Conservation (phyloP, 1,140 invertebrate species). For the Drosophila varians region DNA sequence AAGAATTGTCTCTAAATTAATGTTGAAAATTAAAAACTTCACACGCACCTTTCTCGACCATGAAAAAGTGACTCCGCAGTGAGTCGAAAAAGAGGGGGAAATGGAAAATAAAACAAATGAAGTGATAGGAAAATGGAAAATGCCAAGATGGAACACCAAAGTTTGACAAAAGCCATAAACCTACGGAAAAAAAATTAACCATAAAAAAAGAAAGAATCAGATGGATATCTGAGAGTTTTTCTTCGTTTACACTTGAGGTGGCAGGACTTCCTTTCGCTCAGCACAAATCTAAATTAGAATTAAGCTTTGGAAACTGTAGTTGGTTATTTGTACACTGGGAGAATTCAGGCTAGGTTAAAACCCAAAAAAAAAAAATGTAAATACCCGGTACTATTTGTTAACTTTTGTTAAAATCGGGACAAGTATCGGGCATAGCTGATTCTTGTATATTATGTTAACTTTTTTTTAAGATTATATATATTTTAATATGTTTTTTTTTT, state of each 20-base stretch:
- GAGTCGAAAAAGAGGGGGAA: constrained; percentile 9
- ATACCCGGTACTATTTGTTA: no score
- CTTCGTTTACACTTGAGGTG: neutral
- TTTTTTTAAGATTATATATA: no score
- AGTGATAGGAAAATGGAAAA: neutral
- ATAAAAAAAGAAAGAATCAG: constrained; percentile 2
- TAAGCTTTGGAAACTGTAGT: no score
- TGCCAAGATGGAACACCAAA: constrained; percentile 18
- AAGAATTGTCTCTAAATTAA: constrained; percentile 78
- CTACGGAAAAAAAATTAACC: neutral
- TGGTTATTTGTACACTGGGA: neutral
- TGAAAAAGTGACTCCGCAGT: constrained; percentile 3
- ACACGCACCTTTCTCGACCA: constrained; percentile 58
- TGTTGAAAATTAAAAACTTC: constrained; percentile 79
- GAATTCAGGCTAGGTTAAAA: no score
- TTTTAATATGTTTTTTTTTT: neutral
- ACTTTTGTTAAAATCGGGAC: no score
- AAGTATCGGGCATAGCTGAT: no score
- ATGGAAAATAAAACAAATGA: neutral
- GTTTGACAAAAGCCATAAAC: constrained; percentile 53
- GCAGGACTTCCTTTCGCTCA: neutral
- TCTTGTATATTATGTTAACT: no score
- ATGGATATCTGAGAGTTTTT: constrained; percentile 16
- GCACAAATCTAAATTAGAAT: neutral
- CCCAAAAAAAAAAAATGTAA: no score